Evolutionary conservation across 2,113 vertebrate genomes (phyloP).

Genomic region (Myotis yumanensis): DNA sequence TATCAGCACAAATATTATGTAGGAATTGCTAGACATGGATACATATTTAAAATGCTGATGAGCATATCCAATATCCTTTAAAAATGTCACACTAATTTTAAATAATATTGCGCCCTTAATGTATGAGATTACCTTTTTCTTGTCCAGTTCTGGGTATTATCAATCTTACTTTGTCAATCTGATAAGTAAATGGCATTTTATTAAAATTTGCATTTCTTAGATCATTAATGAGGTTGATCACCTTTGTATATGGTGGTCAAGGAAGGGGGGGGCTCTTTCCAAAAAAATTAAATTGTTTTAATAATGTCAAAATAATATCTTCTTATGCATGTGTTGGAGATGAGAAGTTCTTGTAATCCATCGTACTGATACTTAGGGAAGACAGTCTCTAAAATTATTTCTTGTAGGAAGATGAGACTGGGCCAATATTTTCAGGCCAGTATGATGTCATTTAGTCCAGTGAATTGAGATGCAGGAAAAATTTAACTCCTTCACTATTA

Average conservation of each 20-base stretch:
- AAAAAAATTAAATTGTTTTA: conserved; percentile 1
- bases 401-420: not conserved
- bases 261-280: not conserved
- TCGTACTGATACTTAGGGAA: not conserved
- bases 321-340: not conserved
- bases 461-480: not conserved
- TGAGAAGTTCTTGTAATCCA: conserved; percentile 1
- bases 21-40: not conserved
- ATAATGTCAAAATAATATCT: not conserved
- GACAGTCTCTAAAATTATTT: conserved; percentile 23
- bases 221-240: not conserved
- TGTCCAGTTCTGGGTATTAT: not conserved
- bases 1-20: not conserved
- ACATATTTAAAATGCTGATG: not conserved
- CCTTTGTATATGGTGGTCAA: not conserved
- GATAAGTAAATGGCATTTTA: not conserved
- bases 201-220: conserved; percentile 21
- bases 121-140: not conserved
- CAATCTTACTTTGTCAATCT: conserved; percentile 1
- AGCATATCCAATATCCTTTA: not conserved
- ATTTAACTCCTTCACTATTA: not conserved
- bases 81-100: conserved; percentile 1
- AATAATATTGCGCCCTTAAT: not conserved
- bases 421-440: not conserved
- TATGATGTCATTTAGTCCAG: not conserved